Evolutionary conservation across 2,888 invertebrate genomes (phyloP), one percentile per base, ranked within the genome.

Genomic region (Plagodis pulveraria): DNA sequence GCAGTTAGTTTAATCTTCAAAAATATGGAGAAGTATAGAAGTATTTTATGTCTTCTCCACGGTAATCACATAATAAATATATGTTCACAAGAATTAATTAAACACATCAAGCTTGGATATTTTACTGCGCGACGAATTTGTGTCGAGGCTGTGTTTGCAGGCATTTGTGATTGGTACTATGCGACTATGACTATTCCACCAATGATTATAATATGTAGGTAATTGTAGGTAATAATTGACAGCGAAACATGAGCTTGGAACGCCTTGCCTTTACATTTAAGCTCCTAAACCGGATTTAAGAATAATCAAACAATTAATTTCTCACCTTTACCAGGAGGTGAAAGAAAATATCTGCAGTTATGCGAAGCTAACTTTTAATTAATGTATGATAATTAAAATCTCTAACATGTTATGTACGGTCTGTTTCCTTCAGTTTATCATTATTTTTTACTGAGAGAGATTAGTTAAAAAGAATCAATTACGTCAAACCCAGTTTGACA

Each of bases 71-170:
- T 55, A 48, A 48, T 50, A 55, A 48, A 54, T 54, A 55, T 58
- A 55, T 45, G 51, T 62, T 45, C 50, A 38, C n/a, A 50, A 35
- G 59, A 65, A 58, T 74, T 74, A 75, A 77, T 77, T 72, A 74
- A 78, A 76, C 73, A 64, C 77, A 73, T 78, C 71, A 76, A 74
- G 73, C 71, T 72, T 67, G 78, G 81, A 87, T 84, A 87, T 84
- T 89, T 87, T 85, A 90, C 84, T 82, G 81, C 66, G 77, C 73
- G 69, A 76, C 72, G 81, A 83, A 91, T 89, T 86, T 70, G 88
- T 91, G 91, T 91, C 91, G 91, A 91, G 91, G 91, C 76, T 89
- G 81, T 80, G 69, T 79, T 77, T 77, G 74, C 77, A 74, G 77
- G 79, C 81, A 82, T 83, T 82, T 84, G 81, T 80, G 83, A 86